phyloP scores from a whole-genome alignment of 2,888 invertebrate genomes.

The Epistrophella euchroma region DNA sequence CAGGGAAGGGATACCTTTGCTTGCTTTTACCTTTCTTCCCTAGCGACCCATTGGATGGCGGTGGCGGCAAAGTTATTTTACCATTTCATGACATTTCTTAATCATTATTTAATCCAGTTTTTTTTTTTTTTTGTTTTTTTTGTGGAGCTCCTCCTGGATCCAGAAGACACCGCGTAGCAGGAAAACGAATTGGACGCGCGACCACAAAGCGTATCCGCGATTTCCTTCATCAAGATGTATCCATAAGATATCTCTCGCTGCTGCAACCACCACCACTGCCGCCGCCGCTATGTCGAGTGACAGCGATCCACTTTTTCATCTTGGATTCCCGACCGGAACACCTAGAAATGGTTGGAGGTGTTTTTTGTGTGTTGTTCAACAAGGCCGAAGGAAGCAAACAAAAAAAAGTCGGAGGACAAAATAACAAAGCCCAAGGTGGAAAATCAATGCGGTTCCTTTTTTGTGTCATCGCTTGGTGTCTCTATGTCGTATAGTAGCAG shows the following conservation, averaged over 20 bases:
- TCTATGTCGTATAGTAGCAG: conserved; percentile 6
- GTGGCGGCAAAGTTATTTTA: conserved; percentile 69
- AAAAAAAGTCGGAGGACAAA: conserved; percentile 12
- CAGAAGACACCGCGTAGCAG: conserved; percentile 10
- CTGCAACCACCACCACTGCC: background rate
- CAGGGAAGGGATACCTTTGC: background rate
- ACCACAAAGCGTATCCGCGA: conserved; percentile 71
- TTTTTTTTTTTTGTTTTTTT: conserved; percentile 4
- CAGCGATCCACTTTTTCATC: conserved; percentile 71
- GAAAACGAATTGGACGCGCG: conserved; percentile 66
- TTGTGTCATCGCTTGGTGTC: conserved; percentile 52
- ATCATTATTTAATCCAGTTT: conserved; percentile 76
- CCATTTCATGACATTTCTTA: conserved; percentile 73
- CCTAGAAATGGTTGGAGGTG: conserved; percentile 60
- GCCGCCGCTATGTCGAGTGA: conserved; percentile 36
- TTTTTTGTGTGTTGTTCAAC: conserved; percentile 38
- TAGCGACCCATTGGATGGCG: conserved; percentile 3
- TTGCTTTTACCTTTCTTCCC: background rate
- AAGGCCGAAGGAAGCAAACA: conserved; percentile 9
- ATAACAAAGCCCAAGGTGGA: conserved; percentile 70
- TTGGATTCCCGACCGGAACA: conserved; percentile 69
- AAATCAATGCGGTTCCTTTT: conserved; percentile 74
- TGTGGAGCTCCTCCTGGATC: conserved; percentile 1
- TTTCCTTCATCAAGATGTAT: conserved; percentile 66
- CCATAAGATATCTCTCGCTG: conserved; percentile 55